Evolutionary conservation across 2,888 invertebrate species (phyloP), one percentile per base, ranked within the genome.

Genomic region (Odontomyia ornata): DNA sequence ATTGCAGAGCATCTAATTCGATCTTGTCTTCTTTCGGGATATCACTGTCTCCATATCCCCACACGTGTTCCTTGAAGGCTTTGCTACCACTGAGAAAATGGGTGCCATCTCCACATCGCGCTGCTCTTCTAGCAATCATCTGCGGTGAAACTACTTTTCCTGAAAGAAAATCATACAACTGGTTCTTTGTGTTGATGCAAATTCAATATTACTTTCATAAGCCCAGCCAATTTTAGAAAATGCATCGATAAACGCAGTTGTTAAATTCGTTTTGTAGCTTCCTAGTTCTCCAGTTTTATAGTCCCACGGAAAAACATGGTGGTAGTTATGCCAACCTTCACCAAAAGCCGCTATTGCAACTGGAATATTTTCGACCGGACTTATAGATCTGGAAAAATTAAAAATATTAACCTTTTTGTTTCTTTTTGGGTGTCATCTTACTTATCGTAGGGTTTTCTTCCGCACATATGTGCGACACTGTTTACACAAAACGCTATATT

Each of bases 401-500:
- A 56, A 11, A 13, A n/a, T 7, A n/a, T 56, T 5, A 56, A 56
- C 56, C 5, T 56, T 11, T 56, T 5, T 5, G 11, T 56, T 7
- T 28, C 28, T 71, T 7, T 36, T 23, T 7, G 52, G 23, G 28
- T 52, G 52, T 7, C 43, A 2, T n/a, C 88, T 86, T 84, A 93
- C 93, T 90, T 92, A 87, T 98, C 97, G 84, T 97, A 98, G 0
- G 98, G 97, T 83, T 92, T 92, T 81, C 92, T 91, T n/a, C 97
- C 97, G 91, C 93, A 97, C 89, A 95, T 91, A 85, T 98, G 98
- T 0, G 98, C 97, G 13, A 95, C 93, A 84, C 96, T 96, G 86
- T 98, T 98, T n/a, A 98, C 97, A 82, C 93, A 91, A 90, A 94
- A 98, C 0, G 98, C 98, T 80, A 95, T 93, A 87, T 98, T 96